phyloP scores from a whole-genome alignment of 2,888 invertebrate genomes.

The Pristionchus exspectatus region DNA sequence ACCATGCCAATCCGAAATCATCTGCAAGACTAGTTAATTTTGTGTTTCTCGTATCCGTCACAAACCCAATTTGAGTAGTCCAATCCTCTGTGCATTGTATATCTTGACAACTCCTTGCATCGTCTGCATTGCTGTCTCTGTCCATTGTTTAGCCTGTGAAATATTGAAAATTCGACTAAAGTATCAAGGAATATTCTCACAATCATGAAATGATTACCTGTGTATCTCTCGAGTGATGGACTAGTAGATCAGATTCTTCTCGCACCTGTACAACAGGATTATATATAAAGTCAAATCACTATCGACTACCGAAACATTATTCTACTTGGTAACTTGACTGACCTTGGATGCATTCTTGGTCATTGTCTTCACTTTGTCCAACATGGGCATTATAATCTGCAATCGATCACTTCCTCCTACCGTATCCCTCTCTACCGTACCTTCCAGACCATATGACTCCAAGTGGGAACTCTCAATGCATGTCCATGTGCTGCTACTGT shows the following conservation, averaged over 20 bases:
- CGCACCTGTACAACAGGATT: slow-evolving; percentile 29
- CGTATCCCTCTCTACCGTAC: slow-evolving; percentile 75
- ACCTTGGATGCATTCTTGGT: slow-evolving; percentile 70
- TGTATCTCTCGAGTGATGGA: slow-evolving; percentile 98
- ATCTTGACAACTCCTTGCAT: slow-evolving; percentile 79
- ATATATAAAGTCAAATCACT: too few relatives aligned
- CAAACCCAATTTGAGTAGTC: slow-evolving; percentile 64
- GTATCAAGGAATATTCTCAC: not conserved
- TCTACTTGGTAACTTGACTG: not conserved
- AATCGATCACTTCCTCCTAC: slow-evolving; percentile 28
- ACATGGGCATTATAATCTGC: slow-evolving; percentile 91
- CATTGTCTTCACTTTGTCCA: slow-evolving; percentile 89
- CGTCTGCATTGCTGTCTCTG: slow-evolving; percentile 78
- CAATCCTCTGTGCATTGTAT: slow-evolving; percentile 74
- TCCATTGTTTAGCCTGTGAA: slow-evolving; percentile 71
- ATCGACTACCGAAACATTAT: not conserved
- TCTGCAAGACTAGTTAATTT: slow-evolving; percentile 82
- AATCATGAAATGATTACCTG: not conserved
- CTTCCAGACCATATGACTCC: slow-evolving; percentile 95
- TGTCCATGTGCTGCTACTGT: slow-evolving; percentile 91
- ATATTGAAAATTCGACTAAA: too few relatives aligned
- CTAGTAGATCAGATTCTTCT: slow-evolving; percentile 84
- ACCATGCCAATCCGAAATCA: slow-evolving; percentile 95
- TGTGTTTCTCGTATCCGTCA: not conserved
- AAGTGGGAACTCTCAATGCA: slow-evolving; percentile 65